These are phyloP conservation scores for Ondatra zibethicus DNA, from an alignment of 2,113 vertebrate genomes.

Conservation along the genomic window DNA sequence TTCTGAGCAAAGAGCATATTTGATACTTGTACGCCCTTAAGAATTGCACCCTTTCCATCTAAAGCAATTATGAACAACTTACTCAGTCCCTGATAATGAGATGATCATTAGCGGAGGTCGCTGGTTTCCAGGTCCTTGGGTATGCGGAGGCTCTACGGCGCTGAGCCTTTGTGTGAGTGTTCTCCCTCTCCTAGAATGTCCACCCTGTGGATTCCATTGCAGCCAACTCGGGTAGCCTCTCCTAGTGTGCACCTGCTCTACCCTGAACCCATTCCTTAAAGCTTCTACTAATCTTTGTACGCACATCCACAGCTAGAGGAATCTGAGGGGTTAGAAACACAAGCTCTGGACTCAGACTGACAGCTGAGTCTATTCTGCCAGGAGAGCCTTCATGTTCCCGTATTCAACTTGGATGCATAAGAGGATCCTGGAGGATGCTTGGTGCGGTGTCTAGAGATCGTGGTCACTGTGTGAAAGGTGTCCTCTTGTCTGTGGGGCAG, in stretches of 20 bases:
- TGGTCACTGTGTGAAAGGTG: not conserved
- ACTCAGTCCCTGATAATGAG: not conserved
- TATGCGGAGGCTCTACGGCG: not conserved
- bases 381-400: not conserved
- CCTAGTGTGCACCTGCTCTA: not conserved
- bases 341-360: not conserved
- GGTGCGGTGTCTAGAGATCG: not conserved
- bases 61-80: constrained; percentile 5
- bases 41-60: not conserved
- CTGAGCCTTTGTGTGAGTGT: not conserved
- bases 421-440: not conserved
- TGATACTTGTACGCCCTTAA: not conserved
- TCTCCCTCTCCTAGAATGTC: not conserved
- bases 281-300: not conserved
- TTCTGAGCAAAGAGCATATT: not conserved
- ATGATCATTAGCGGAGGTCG: not conserved
- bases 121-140: not conserved
- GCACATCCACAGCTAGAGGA: not conserved
- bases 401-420: not conserved
- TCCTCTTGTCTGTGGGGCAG: not conserved
- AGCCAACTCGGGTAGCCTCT: not conserved
- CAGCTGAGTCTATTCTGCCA: not conserved
- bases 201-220: not conserved
- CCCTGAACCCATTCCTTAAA: not conserved
- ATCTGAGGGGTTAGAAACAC: not conserved